A percentile compares a stretch with the other conserved stretches of the same genome.
Evolutionary conservation across 1,140 invertebrate genomes (phyloP).

Genomic region (Harlomillsia oculata): DNA sequence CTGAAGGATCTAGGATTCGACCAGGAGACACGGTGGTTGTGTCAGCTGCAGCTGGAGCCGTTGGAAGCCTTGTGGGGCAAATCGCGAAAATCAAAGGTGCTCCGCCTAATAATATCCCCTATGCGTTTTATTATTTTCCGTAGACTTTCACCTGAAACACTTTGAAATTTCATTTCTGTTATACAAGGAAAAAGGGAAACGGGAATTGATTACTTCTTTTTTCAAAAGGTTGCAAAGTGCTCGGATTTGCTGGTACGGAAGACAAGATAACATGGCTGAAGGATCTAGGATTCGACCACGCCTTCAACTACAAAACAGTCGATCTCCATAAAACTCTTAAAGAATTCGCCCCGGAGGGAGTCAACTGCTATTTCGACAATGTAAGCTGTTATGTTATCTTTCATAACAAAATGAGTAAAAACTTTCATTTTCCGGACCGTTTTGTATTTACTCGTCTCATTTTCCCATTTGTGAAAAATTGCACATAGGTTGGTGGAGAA

Average conservation of each 20-base stretch:
- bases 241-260: conserved; percentile 59
- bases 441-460: not conserved
- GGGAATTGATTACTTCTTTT: too few relatives aligned
- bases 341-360: conserved; percentile 41
- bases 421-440: not conserved
- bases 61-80: conserved; percentile 61
- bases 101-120: too few relatives aligned
- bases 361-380: conserved; percentile 63
- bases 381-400: conserved; percentile 41
- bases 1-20: conserved; percentile 42
- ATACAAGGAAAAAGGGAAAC: too few relatives aligned
- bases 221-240: conserved; percentile 57
- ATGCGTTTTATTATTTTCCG: too few relatives aligned
- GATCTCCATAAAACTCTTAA: conserved; percentile 38
- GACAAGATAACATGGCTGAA: conserved; percentile 59
- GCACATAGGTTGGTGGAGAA: conserved; percentile 53
- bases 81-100: conserved; percentile 57
- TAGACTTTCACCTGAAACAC: too few relatives aligned
- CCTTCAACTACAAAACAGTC: conserved; percentile 44
- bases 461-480: not conserved
- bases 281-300: conserved; percentile 52
- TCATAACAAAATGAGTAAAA: not conserved
- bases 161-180: too few relatives aligned
- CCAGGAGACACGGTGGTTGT: conserved; percentile 59
- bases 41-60: conserved; percentile 54